Conservation (phyloP, 2,888 invertebrate species). For the Steinernema carpocapsae region DNA sequence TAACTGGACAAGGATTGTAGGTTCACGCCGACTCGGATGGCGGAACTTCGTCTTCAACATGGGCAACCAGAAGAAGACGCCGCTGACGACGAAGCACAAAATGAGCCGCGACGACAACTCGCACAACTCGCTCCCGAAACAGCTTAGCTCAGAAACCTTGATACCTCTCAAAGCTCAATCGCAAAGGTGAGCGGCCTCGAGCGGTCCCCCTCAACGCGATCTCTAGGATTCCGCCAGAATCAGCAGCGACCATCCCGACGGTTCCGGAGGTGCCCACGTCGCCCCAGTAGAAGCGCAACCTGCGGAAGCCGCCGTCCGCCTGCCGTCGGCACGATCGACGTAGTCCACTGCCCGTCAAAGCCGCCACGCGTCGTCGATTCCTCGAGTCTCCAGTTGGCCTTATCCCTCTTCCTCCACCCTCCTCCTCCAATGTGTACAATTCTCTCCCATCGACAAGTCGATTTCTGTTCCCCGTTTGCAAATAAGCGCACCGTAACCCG, state of each 20-base stretch:
- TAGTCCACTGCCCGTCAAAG: slow-evolving; percentile 12
- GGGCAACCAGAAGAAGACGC: slow-evolving; percentile 44
- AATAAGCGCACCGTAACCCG: slow-evolving; percentile 23
- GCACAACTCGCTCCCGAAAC: slow-evolving; percentile 58
- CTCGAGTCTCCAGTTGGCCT: slow-evolving; percentile 24
- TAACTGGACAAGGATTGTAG: slow-evolving; percentile 35
- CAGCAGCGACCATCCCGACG: slow-evolving; percentile 29
- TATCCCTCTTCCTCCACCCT: neutral
- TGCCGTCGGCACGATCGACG: slow-evolving; percentile 2
- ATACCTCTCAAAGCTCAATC: slow-evolving; percentile 49
- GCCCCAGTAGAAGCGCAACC: slow-evolving; percentile 5
- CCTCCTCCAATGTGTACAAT: slow-evolving; percentile 11
- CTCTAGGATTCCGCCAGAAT: slow-evolving; percentile 31
- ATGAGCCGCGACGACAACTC: slow-evolving; percentile 48
- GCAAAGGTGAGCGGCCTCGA: slow-evolving; percentile 24
- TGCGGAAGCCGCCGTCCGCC: slow-evolving; percentile 9
- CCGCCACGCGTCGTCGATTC: slow-evolving; percentile 21
- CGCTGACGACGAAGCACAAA: slow-evolving; percentile 48
- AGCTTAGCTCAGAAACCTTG: slow-evolving; percentile 64
- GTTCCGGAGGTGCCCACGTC: slow-evolving; percentile 33
- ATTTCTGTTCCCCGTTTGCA: slow-evolving; percentile 1
- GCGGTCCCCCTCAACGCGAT: neutral
- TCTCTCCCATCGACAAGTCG: slow-evolving; percentile 27
- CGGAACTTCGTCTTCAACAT: slow-evolving; percentile 63
- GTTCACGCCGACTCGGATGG: slow-evolving; percentile 59